Evolutionary conservation across 2,797 vertebrate genomes (phyloP).

Genomic region (Poecile montanus): DNA sequence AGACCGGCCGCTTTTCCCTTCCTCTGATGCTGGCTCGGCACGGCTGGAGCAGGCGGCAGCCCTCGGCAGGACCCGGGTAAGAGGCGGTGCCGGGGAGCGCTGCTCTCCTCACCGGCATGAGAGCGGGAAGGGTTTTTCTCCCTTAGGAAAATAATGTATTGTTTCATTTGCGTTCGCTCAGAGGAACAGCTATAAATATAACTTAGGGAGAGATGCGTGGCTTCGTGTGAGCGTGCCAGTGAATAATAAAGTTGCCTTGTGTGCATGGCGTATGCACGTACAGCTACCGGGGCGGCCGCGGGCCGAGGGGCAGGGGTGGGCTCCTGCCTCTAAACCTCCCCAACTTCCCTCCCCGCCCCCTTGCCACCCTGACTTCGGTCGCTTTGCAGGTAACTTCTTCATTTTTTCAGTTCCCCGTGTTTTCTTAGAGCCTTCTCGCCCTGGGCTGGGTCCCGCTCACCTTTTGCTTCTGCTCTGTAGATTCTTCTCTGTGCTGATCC

Average conservation of each 20-base stretch:
- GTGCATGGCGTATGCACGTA: neutral
- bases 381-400: neutral
- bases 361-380: neutral
- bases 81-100: conserved; percentile 21
- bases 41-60: conserved; percentile 48
- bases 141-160: conserved; percentile 6
- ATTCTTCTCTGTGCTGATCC: neutral
- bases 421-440: neutral
- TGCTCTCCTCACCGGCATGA: neutral
- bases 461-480: neutral
- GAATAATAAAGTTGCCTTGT: conserved; percentile 56
- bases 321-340: neutral
- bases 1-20: neutral
- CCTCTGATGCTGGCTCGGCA: conserved; percentile 51
- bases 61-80: conserved; percentile 65
- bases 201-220: conserved; percentile 53
- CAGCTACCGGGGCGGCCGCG: neutral
- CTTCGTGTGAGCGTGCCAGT: conserved; percentile 42
- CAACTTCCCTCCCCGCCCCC: neutral
- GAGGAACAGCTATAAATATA: conserved; percentile 56
- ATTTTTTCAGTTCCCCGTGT: neutral
- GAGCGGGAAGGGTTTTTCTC: neutral
- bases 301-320: neutral
- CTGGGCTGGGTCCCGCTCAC: neutral
- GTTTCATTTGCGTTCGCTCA: conserved; percentile 38